Conservation (phyloP, 2,113 vertebrate genomes). For the Neomonachus schauinslandi region DNA sequence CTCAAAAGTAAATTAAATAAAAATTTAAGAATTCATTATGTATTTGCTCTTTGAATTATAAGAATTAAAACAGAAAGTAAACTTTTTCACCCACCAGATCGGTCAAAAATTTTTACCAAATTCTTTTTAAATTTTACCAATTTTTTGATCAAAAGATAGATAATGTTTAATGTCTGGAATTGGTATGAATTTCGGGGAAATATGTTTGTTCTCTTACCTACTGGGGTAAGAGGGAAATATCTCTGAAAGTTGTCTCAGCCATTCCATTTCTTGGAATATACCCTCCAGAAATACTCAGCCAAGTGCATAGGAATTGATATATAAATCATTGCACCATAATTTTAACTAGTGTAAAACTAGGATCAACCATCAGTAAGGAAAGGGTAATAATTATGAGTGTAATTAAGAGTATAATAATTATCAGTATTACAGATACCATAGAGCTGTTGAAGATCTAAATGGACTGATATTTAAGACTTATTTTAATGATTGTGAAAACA, state of each 20-base stretch:
- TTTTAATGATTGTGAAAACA: not conserved
- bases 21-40: not conserved
- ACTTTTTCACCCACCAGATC: not conserved
- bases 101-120: not conserved
- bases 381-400: not conserved
- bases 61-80: constrained; percentile 6
- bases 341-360: not conserved
- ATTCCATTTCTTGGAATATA: not conserved
- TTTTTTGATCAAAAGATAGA: not conserved
- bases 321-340: not conserved
- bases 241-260: not conserved
- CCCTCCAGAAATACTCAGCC: not conserved
- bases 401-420: not conserved
- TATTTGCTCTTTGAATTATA: constrained; percentile 13
- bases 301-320: not conserved
- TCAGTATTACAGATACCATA: not conserved
- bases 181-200: not conserved
- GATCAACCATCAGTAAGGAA: not conserved
- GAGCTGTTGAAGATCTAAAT: not conserved
- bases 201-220: not conserved
- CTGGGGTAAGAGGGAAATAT: not conserved
- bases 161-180: not conserved
- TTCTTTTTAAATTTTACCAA: not conserved
- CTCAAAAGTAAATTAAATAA: not conserved
- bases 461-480: not conserved